A percentile compares a stretch with the other conserved stretches of the same genome.
Conservation (phyloP, 2,888 invertebrate genomes). For the Monopis laevigella region DNA sequence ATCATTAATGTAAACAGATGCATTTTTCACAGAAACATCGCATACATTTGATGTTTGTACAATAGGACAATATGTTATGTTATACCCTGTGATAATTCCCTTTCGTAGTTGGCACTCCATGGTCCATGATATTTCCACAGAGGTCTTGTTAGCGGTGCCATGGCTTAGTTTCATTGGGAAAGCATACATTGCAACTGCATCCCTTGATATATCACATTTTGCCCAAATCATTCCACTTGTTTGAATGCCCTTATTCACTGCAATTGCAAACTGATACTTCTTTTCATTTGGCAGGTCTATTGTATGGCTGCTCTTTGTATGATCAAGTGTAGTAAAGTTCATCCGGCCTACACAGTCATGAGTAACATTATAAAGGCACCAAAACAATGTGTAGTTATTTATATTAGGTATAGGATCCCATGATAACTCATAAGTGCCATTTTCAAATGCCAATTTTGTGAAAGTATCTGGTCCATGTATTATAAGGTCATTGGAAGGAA, state of each 20-base stretch:
- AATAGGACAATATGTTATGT: conserved; percentile 77
- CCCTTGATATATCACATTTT: conserved; percentile 69
- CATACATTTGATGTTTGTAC: conserved; percentile 63
- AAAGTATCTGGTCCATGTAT: conserved; percentile 65
- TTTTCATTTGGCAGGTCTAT: conserved; percentile 68
- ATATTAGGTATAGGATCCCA: conserved; percentile 71
- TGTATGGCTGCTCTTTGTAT: conserved; percentile 56
- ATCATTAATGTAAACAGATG: conserved; percentile 43
- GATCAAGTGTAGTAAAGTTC: conserved; percentile 46
- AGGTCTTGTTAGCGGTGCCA: conserved; percentile 44
- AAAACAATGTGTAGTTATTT: conserved; percentile 82
- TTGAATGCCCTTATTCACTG: conserved; percentile 73
- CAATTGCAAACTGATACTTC: conserved; percentile 81
- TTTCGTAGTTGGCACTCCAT: conserved; percentile 79
- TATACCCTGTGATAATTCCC: conserved; percentile 77
- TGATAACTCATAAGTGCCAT: conserved; percentile 76
- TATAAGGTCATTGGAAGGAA: conserved; percentile 65
- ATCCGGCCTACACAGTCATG: conserved; percentile 64
- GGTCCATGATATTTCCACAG: conserved; percentile 68
- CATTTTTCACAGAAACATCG: conserved; percentile 48
- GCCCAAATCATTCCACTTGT: conserved; percentile 91
- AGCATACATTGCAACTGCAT: conserved; percentile 64
- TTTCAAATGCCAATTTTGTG: conserved; percentile 77
- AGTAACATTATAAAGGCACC: conserved; percentile 69
- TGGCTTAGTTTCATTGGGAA: conserved; percentile 43